Conservation (phyloP, 2,888 invertebrate species). For the Kryphioiulus occultus region DNA sequence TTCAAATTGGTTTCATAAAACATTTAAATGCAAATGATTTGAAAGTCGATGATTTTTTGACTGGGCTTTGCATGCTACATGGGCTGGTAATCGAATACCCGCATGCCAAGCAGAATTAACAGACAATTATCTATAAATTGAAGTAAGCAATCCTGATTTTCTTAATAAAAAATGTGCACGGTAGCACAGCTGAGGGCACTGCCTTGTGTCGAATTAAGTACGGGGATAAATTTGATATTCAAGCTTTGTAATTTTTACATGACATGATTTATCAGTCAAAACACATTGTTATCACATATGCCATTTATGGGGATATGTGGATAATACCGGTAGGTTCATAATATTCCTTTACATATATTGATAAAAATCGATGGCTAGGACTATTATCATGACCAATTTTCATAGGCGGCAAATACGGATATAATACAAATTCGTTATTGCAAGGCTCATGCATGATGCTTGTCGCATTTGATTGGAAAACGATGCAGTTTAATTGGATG, state of each 20-base stretch:
- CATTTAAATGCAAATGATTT: slow-evolving; percentile 17
- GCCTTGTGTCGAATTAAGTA: not conserved
- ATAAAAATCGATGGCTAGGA: too few relatives aligned
- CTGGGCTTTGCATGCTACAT: not conserved
- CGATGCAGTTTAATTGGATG: too few relatives aligned
- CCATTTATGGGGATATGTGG: too few relatives aligned
- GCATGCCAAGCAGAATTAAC: not conserved
- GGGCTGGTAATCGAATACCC: not conserved
- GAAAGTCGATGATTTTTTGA: not conserved
- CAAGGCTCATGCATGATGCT: too few relatives aligned
- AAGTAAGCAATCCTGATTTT: not conserved
- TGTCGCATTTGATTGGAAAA: too few relatives aligned
- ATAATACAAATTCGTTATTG: too few relatives aligned
- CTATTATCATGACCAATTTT: too few relatives aligned
- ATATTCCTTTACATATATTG: too few relatives aligned
- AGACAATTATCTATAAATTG: not conserved
- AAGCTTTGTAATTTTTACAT: not conserved
- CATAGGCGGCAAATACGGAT: too few relatives aligned
- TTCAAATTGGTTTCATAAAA: slow-evolving; percentile 23
- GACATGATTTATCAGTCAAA: too few relatives aligned
- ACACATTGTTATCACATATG: too few relatives aligned
- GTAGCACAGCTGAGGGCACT: not conserved
- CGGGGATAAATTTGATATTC: not conserved
- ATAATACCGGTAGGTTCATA: too few relatives aligned
- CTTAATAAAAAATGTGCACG: not conserved